phyloP scores from a whole-genome alignment of 2,888 invertebrate species.

The Oligia strigilis region DNA sequence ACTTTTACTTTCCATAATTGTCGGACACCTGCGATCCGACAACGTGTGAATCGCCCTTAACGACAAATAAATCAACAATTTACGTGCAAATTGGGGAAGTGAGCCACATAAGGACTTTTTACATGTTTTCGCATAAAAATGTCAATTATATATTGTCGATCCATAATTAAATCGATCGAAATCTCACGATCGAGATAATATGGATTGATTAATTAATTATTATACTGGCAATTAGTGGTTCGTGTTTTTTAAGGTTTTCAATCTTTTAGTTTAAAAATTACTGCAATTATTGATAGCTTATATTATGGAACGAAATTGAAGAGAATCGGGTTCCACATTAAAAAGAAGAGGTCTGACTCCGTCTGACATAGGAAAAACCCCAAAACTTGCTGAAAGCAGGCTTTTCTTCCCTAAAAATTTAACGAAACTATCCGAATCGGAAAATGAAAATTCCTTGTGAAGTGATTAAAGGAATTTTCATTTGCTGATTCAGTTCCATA shows the following conservation, averaged over 20 bases:
- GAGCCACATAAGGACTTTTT: constrained; percentile 21
- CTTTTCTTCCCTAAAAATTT: not conserved
- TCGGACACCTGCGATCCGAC: constrained; percentile 35
- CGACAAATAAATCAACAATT: constrained; percentile 49
- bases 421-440: not conserved
- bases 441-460: not conserved
- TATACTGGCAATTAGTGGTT: constrained; percentile 55
- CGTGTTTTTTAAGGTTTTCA: constrained; percentile 28
- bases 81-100: constrained; percentile 25
- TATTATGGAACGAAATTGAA: not conserved
- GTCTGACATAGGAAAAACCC: not conserved
- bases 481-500: not conserved
- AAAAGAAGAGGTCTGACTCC: not conserved
- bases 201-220: constrained; percentile 60
- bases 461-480: not conserved
- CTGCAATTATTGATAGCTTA: constrained; percentile 44
- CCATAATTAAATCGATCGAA: constrained; percentile 55
- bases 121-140: constrained; percentile 52
- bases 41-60: constrained; percentile 58
- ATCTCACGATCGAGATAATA: constrained; percentile 51
- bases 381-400: not conserved
- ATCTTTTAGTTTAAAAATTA: constrained; percentile 56
- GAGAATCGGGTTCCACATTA: not conserved
- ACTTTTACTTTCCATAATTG: constrained; percentile 60
- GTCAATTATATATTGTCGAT: constrained; percentile 54